These are phyloP conservation scores for Ahaetulla prasina DNA, from an alignment of 2,113 vertebrate species.

Conservation along the genomic window DNA sequence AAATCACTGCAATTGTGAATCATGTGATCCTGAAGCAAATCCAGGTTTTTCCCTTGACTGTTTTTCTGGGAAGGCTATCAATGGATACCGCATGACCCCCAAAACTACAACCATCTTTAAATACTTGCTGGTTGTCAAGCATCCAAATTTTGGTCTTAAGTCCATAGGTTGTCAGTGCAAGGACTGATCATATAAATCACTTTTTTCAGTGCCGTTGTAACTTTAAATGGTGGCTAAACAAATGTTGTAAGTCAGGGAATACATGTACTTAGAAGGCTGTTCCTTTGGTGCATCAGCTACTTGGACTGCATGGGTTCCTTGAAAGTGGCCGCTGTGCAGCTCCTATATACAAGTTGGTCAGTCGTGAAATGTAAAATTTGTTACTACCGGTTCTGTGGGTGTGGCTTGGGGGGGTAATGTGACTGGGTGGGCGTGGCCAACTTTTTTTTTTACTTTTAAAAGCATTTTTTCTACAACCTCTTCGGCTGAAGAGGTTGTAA, in stretches of 20 bases:
- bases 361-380: no score
- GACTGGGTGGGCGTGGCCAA: no score
- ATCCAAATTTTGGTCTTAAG: not conserved
- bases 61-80: not conserved
- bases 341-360: not conserved
- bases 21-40: not conserved
- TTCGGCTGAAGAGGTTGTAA: no score
- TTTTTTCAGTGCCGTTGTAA: not conserved
- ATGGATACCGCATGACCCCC: no score
- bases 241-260: not conserved
- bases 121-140: not conserved
- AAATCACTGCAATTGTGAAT: not conserved
- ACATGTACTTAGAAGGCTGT: not conserved
- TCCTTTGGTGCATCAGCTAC: not conserved
- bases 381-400: no score
- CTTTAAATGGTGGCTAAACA: not conserved
- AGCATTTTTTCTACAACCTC: no score
- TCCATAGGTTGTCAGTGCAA: not conserved
- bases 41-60: not conserved
- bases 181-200: not conserved
- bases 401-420: no score
- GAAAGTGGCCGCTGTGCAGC: not conserved
- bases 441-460: no score
- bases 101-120: not conserved
- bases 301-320: not conserved